Evolutionary conservation across 2,888 invertebrate genomes (phyloP).

Genomic region (Brachypalpus laphriformis): DNA sequence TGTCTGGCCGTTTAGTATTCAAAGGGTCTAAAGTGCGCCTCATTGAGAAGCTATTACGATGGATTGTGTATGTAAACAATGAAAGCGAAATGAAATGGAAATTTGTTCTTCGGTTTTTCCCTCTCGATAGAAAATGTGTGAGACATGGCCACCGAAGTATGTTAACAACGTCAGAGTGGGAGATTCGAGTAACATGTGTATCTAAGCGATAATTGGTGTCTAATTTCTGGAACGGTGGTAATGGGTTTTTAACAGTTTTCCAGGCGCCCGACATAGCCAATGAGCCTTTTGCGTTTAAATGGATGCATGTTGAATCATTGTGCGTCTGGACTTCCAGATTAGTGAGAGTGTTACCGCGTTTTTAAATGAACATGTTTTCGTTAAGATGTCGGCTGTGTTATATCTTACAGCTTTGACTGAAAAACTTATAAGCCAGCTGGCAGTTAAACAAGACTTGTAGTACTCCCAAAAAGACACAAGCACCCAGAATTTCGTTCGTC

Average conservation of each 20-base stretch:
- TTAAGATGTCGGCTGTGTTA: too few species aligned
- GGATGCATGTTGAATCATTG: not conserved
- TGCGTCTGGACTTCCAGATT: not conserved
- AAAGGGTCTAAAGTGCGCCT: not conserved
- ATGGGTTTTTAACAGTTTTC: not conserved
- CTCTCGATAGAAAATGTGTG: not conserved
- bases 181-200: conserved; percentile 14
- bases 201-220: conserved; percentile 2
- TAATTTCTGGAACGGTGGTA: not conserved
- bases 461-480: too few species aligned
- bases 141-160: not conserved
- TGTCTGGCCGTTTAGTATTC: not conserved
- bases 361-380: too few species aligned
- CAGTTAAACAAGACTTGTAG: too few species aligned
- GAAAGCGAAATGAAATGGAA: conserved; percentile 26
- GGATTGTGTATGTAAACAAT: not conserved
- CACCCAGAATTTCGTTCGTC: too few species aligned
- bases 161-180: not conserved
- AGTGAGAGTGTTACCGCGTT: too few species aligned
- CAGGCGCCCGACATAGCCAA: not conserved
- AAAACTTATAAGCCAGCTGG: too few species aligned
- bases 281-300: not conserved
- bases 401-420: too few species aligned
- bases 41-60: conserved; percentile 24
- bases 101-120: not conserved